Conservation (phyloP, 2,797 vertebrate genomes). For the Philypnodon macrostomus region DNA sequence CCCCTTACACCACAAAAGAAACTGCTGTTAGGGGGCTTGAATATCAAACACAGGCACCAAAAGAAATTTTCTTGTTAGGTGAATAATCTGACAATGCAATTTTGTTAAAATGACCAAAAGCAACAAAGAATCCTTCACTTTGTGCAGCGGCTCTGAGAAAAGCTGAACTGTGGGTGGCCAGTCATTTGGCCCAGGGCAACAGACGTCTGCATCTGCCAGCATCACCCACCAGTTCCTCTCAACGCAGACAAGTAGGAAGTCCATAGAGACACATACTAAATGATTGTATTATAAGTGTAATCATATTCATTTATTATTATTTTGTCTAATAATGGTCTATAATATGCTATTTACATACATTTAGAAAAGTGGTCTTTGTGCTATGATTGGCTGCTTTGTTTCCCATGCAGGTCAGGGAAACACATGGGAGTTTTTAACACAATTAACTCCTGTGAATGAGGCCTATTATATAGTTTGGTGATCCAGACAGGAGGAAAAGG, state of each 20-base stretch:
- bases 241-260: conserved; percentile 3
- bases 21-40: too few relatives aligned
- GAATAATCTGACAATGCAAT: neutral
- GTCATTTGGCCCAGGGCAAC: conserved; percentile 26
- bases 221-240: conserved; percentile 29
- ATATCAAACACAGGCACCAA: too few relatives aligned
- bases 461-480: conserved; percentile 66
- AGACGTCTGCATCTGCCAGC: conserved; percentile 50
- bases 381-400: conserved; percentile 21
- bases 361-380: conserved; percentile 8
- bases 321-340: neutral
- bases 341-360: neutral
- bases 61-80: neutral
- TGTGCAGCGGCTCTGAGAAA: conserved; percentile 14
- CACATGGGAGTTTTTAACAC: conserved; percentile 71
- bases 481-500: conserved; percentile 58
- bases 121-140: conserved; percentile 24
- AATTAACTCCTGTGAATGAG: conserved; percentile 64
- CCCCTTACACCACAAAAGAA: too few relatives aligned
- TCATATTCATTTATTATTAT: neutral
- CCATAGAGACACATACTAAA: neutral
- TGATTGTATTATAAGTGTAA: neutral
- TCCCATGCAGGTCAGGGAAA: conserved; percentile 23
- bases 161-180: conserved; percentile 52
- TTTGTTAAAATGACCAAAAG: neutral